Percentiles rank a stretch among this genome's conserved stretches.
These are phyloP conservation scores for Oryzaephilus surinamensis DNA, from an alignment of 1,140 invertebrate species.

Conservation along the genomic window DNA sequence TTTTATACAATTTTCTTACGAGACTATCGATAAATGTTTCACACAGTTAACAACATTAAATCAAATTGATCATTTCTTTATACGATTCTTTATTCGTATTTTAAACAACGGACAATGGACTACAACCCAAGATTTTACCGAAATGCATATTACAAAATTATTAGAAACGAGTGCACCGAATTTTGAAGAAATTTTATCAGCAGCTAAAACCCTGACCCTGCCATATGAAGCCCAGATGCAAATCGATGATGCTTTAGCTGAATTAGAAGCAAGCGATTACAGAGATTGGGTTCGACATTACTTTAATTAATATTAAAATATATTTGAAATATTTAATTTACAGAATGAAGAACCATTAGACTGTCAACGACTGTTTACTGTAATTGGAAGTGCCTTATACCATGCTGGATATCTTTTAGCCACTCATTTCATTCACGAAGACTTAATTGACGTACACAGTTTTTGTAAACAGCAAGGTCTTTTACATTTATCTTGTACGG, in stretches of 20 bases:
- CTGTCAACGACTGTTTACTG: constrained; percentile 64
- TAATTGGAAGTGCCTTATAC: constrained; percentile 62
- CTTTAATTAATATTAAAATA: constrained; percentile 1
- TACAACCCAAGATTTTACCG: constrained; percentile 20
- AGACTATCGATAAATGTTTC: constrained; percentile 43
- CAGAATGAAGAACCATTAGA: constrained; percentile 68
- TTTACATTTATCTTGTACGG: constrained; percentile 50
- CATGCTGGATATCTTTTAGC: constrained; percentile 59
- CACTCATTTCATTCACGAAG: constrained; percentile 58
- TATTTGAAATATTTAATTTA: constrained; percentile 19
- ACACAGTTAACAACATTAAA: constrained; percentile 30
- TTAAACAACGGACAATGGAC: constrained; percentile 29
- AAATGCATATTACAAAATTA: constrained; percentile 1
- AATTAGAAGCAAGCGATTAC: constrained; percentile 73
- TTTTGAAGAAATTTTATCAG: constrained; percentile 36
- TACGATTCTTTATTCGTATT: constrained; percentile 40
- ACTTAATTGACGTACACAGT: constrained; percentile 57
- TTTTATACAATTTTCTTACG: constrained; percentile 42
- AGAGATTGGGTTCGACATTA: constrained; percentile 59
- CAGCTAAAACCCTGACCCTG: constrained; percentile 49
- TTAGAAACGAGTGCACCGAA: constrained; percentile 9
- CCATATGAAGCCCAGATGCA: constrained; percentile 64
- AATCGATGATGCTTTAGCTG: constrained; percentile 66
- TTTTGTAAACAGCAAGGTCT: constrained; percentile 59
- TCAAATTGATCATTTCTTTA: constrained; percentile 45